Conservation (phyloP, 2,888 invertebrate species). For the Tiliacea citrago region DNA sequence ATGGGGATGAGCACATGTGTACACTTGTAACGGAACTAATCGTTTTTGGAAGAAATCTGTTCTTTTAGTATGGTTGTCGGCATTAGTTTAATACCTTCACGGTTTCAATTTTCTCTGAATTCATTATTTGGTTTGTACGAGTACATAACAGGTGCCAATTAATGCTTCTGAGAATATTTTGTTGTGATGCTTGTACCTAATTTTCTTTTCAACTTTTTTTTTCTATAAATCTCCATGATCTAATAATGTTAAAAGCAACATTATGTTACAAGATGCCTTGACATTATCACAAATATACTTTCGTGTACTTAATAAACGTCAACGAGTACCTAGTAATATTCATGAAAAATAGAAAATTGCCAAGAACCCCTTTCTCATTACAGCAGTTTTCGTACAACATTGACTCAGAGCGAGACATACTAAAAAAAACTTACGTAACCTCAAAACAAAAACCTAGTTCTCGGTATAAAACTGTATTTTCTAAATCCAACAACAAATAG, state of each 20-base stretch:
- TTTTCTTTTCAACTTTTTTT: background rate
- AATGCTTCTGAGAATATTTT: background rate
- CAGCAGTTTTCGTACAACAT: background rate
- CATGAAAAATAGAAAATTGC: background rate
- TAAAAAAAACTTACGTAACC: background rate
- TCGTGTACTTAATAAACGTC: too few species aligned
- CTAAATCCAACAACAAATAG: constrained; percentile 36
- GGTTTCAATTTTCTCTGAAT: constrained; percentile 23
- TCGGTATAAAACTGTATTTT: background rate
- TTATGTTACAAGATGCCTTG: background rate
- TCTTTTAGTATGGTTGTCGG: constrained; percentile 69
- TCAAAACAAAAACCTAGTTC: background rate
- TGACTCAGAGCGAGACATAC: background rate
- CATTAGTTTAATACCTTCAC: constrained; percentile 61
- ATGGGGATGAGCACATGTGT: constrained; percentile 79
- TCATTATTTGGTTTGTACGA: background rate
- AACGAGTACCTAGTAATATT: background rate
- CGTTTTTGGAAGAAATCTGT: constrained; percentile 75
- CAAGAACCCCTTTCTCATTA: background rate
- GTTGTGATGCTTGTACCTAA: background rate
- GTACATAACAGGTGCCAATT: background rate
- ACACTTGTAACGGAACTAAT: constrained; percentile 87
- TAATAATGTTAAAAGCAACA: background rate
- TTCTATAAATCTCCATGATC: background rate
- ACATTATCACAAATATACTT: background rate